These are phyloP conservation scores for Eonycteris spelaea DNA, from an alignment of 2,113 vertebrate genomes.

Conservation along the genomic window DNA sequence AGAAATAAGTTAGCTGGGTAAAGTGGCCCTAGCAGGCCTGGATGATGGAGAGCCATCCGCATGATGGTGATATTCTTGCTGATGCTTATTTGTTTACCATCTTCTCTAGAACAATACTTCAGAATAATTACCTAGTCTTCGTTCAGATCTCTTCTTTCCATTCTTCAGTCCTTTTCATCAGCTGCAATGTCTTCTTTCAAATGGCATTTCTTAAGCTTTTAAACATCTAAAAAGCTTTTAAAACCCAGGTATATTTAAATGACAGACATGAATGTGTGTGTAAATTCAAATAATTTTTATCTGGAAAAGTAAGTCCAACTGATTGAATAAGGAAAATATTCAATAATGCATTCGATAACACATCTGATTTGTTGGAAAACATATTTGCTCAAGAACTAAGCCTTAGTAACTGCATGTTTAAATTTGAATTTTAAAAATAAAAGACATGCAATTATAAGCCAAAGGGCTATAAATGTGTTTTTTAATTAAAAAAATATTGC, in stretches of 20 bases:
- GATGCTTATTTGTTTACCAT: too few relatives aligned
- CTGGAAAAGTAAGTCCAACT: neutral
- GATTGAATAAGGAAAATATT: neutral
- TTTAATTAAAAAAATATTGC: neutral
- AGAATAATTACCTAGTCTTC: neutral
- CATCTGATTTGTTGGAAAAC: neutral
- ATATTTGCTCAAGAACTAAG: neutral
- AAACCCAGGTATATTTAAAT: neutral
- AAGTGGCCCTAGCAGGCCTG: neutral
- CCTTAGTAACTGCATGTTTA: neutral
- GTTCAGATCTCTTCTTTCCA: neutral
- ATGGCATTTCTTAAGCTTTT: neutral
- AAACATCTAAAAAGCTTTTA: neutral
- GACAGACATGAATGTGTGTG: neutral
- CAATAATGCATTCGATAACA: neutral
- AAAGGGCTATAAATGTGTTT: neutral
- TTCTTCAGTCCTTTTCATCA: neutral
- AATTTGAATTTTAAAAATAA: neutral
- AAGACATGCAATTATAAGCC: neutral
- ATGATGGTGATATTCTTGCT: neutral
- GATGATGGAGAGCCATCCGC: neutral
- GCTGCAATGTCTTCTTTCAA: neutral
- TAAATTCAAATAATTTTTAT: neutral
- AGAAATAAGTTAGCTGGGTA: neutral
- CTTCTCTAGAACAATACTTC: neutral